Evolutionary conservation across 2,888 invertebrate species (phyloP), one percentile per base, ranked within the genome.

Genomic region (Pristionchus maxplancki): DNA sequence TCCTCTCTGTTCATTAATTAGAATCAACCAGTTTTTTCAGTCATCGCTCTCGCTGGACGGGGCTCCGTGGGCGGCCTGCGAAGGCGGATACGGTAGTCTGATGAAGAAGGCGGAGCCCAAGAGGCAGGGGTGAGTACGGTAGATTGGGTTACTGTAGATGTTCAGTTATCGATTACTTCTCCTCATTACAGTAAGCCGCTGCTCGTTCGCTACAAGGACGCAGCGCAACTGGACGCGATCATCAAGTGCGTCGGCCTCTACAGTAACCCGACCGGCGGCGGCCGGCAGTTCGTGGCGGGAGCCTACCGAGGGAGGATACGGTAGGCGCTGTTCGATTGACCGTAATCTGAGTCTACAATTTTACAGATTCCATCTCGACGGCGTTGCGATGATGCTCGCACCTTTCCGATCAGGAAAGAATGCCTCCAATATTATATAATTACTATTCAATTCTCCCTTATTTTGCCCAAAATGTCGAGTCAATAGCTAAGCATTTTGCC

Each of bases 281-380:
- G 50, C 5, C 9, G 40, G 50, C 31, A 44, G 37, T 71, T 86
- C 71, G 71, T 86, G 28, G 86, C 86, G 71, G 86, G 86, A 86
- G 11, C 20, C 48, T 86, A 50, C 24, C 64, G 50, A 31, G 86
- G 86, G 31, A 44, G 50, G 37, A 40, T 86, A 86, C 86, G 86
- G 86, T 86, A 86, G 3, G 85, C 40, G 48, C 2, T n/a, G n/a
- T 28, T 28, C 81, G 71, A 71, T 17, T 17, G 48, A 78, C 44
- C 44, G 28, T 17, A 15, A 24, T 24, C 13, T 44, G 48, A 81
- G n/a, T 9, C 50, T n/a, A 5, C n/a, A n/a, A n/a, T n/a, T 15
- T 62, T 84, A 31, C 62, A 84, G 84, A 44, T 84, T 84, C 84
- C 84, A 84, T 24, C 62, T 84, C 62, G 37, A 84, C 37, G 62